phyloP scores from a whole-genome alignment of 2,113 vertebrate species.

The Octodon degus region DNA sequence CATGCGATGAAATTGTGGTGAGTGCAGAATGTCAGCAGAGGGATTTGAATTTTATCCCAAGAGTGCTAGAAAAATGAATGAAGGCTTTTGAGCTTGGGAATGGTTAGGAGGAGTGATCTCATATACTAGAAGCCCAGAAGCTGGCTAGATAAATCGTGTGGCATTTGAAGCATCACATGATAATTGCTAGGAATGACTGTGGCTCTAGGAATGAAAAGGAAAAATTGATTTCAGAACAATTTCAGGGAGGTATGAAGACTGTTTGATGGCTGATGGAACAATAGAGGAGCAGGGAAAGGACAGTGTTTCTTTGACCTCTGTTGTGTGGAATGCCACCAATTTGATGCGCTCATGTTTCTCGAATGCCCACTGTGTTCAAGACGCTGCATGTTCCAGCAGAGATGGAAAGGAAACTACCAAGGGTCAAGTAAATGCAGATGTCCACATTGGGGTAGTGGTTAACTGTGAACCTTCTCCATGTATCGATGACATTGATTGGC shows the following conservation, averaged over 20 bases:
- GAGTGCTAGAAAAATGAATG: background rate
- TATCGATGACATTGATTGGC: background rate
- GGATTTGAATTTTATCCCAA: background rate
- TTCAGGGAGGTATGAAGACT: background rate
- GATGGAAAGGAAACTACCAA: background rate
- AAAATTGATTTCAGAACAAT: background rate
- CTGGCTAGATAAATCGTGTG: background rate
- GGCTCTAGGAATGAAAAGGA: background rate
- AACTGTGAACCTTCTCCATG: background rate
- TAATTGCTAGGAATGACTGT: background rate
- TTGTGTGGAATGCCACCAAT: background rate
- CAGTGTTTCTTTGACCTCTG: background rate
- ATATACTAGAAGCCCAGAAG: constrained; percentile 4
- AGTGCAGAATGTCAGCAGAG: background rate
- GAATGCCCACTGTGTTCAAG: background rate
- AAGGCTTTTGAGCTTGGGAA: background rate
- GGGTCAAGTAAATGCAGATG: background rate
- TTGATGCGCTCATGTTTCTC: background rate
- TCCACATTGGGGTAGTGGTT: background rate
- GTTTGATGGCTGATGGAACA: background rate
- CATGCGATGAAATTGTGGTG: background rate
- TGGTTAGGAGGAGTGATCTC: background rate
- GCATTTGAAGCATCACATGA: background rate
- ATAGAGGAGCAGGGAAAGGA: background rate
- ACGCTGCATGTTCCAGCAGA: background rate